Evolutionary conservation across 2,797 vertebrate species (phyloP), one percentile per base, ranked within the genome.

Genomic region (Rhyacichthys aspro): DNA sequence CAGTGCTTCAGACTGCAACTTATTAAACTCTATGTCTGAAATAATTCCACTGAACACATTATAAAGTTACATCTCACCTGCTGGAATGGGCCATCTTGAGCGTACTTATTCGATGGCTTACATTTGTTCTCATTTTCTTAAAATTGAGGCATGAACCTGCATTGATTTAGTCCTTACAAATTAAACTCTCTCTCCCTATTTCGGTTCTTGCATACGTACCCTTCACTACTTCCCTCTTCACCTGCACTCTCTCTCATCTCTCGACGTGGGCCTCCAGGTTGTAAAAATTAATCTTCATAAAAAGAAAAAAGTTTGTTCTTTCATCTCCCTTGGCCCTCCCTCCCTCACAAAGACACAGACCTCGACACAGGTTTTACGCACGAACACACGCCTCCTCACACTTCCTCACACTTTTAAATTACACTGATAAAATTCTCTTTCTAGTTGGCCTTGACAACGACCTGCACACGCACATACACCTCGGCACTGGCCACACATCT

Each of bases 401-500:
- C 43, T 55, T 63, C 37, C 71, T 70, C 58, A 70, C 77, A 69
- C 65, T 79, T 85, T 85, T 70, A 78, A 83, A 86, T 85, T 76
- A 83, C 84, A 82, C 76, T 84, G 86, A 86, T 86, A 86, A 83
- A 84, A 88, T 88, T 78, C 73, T 82, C 84, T 83, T 86, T 82
- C 79, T 82, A 77, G 71, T 86, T 82, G 81, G 83, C 86, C 86
- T 86, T 85, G 76, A 86, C 81, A 70, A 75, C 5, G 64, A 81
- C 84, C 84, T 76, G 59, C 54, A 18, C 63, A 54, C 63, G 63
- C 69, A 76, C 74, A 50, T 68, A 76, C 67, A 76, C 69, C 59
- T 65, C 61, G 61, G 57, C 63, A 44, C 49, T 38, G 59, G 59
- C 56, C 76, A 74, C 68, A 79, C 57, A 68, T 38, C 60, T 71